These are phyloP conservation scores for Drosophila parabipectinata DNA, from an alignment of 1,140 invertebrate species.

Conservation along the genomic window DNA sequence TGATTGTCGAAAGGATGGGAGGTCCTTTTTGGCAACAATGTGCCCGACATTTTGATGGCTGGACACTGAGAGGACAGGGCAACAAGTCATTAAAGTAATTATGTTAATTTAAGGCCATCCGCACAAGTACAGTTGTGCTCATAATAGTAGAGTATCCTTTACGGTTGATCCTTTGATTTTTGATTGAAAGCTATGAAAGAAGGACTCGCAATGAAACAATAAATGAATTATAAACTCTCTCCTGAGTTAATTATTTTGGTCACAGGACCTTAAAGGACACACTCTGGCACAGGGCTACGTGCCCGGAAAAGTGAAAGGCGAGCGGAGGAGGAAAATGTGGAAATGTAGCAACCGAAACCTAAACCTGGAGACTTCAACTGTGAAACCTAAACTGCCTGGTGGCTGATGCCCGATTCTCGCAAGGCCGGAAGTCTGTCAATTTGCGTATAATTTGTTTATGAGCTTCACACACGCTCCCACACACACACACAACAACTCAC, in stretches of 20 bases:
- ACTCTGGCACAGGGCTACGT: conserved; percentile 1
- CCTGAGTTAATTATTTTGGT: not conserved
- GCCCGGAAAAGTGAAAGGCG: conserved; percentile 8
- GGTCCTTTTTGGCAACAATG: conserved; percentile 30
- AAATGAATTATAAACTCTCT: not conserved
- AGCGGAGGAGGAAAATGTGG: not conserved
- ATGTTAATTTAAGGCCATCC: conserved; percentile 60
- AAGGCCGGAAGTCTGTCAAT: conserved; percentile 65
- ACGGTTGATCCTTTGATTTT: not conserved
- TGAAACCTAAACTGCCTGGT: conserved; percentile 39
- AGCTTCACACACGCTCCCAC: conserved; percentile 52
- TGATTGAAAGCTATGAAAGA: not conserved
- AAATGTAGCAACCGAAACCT: not conserved
- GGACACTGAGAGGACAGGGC: conserved; percentile 21
- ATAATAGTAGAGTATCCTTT: not conserved
- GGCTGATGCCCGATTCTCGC: not conserved
- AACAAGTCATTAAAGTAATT: conserved; percentile 79
- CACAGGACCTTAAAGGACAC: not conserved
- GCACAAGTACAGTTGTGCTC: not conserved
- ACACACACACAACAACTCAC: not conserved
- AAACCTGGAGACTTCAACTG: conserved; percentile 2
- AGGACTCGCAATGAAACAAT: too few species aligned
- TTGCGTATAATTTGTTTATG: conserved; percentile 80
- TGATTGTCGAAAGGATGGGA: conserved; percentile 2
- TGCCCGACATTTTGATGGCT: conserved; percentile 18